Percentiles rank a stretch among this genome's conserved stretches.
phyloP scores from a whole-genome alignment of 2,797 vertebrate genomes.

The Pteropus rufus region DNA sequence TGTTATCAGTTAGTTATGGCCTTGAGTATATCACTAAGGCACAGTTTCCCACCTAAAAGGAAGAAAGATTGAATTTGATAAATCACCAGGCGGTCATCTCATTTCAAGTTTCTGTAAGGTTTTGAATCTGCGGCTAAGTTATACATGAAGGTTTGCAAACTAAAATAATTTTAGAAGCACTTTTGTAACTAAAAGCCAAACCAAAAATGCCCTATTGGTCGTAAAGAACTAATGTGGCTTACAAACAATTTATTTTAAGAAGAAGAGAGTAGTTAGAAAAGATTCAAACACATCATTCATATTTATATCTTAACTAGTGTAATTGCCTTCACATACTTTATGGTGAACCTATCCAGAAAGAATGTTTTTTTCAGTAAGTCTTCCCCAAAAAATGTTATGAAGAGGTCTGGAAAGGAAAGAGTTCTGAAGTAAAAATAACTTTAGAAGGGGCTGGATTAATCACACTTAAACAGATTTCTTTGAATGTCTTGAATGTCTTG shows the following conservation, averaged over 20 bases:
- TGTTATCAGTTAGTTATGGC: neutral
- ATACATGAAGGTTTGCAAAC: neutral
- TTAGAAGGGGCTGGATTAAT: neutral
- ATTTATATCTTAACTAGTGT: neutral
- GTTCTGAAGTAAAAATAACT: constrained; percentile 4
- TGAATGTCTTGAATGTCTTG: neutral
- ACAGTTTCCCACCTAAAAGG: neutral
- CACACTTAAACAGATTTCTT: neutral
- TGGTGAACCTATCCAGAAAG: neutral
- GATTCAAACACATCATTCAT: neutral
- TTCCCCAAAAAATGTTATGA: neutral
- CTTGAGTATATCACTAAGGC: neutral
- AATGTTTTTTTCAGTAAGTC: neutral
- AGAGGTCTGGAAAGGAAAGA: neutral
- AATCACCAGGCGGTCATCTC: neutral
- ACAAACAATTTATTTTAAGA: neutral
- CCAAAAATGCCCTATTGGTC: neutral
- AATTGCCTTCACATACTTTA: neutral
- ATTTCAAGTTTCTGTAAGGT: neutral
- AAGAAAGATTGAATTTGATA: neutral
- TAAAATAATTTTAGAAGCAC: neutral
- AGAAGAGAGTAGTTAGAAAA: neutral
- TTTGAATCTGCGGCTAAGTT: neutral
- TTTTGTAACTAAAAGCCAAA: neutral
- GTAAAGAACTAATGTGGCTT: neutral